Evolutionary conservation across 2,797 vertebrate species (phyloP), one percentile per base, ranked within the genome.

Genomic region (Takifugu ocellatus): DNA sequence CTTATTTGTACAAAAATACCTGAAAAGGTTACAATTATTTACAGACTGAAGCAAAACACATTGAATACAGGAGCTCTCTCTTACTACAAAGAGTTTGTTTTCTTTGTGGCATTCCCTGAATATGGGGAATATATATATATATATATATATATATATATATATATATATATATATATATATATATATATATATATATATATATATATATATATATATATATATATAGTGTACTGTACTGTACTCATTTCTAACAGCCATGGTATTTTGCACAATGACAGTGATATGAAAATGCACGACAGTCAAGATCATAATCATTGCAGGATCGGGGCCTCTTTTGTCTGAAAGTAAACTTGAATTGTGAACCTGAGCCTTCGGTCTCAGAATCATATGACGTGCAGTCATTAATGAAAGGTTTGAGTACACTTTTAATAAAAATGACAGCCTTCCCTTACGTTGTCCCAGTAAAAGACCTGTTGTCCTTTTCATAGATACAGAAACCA

Each of bases 1-100:
- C 93, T 95, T 94, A 91, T 94, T 94, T 94, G 92, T 98, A 97
- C 94, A 98, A 98, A 98, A 97, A 97, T 97, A 97, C 94, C 94
- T 94, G 93, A 96, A 97, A 89, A 92, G 92, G 93, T 94, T 94
- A 96, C 93, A 95, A 91, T 94, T 94, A 94, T 95, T 89, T 95
- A 96, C 94, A 96, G 79, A 92, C 91, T 87, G 87, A 94, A 94
- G 92, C 91, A 93, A 94, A 94, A 91, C 92, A 94, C 92, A 92
- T 84, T 87, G 90, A 91, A 88, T 84, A 92, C 91, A 93, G 86
- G 90, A 90, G 91, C 84, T 75, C 89, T 92, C 92, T 92, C 83
- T 89, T 87, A 79, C 73, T 74, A 82, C 81, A 54, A 80, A 89
- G 83, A 92, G 91, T 79, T 49, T 83, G 73, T 84, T 85, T 90